These are phyloP conservation scores for Caenorhabditis sp. DNA, from an alignment of 2,888 invertebrate genomes.

Conservation along the genomic window DNA sequence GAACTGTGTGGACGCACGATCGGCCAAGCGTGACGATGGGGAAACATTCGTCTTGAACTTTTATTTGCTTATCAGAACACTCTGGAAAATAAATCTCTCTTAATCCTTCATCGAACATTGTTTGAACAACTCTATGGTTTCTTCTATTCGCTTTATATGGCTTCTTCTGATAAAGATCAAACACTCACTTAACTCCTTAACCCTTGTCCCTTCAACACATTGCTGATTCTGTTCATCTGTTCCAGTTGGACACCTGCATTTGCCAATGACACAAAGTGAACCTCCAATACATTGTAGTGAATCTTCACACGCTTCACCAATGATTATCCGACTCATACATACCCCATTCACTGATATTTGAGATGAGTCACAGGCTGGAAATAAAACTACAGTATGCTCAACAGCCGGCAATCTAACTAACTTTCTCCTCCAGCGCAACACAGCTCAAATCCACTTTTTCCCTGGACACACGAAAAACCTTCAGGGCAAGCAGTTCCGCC, in stretches of 20 bases:
- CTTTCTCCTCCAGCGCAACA: constrained; percentile 59
- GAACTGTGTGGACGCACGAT: constrained; percentile 44
- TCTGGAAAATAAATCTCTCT: no score
- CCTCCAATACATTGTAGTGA: constrained; percentile 48
- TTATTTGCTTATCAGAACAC: constrained; percentile 46
- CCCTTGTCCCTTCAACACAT: constrained; percentile 22
- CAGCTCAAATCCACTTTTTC: constrained; percentile 51
- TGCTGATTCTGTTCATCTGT: constrained; percentile 45
- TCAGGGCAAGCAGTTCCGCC: constrained; percentile 55
- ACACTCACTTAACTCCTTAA: constrained; percentile 18
- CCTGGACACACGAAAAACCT: constrained; percentile 57
- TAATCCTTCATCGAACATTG: no score
- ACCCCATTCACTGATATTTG: constrained; percentile 55
- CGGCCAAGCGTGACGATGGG: constrained; percentile 48
- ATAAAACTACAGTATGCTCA: neutral
- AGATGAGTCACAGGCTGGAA: constrained; percentile 52
- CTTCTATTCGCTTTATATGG: no score
- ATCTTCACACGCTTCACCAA: constrained; percentile 48
- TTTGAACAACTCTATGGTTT: no score
- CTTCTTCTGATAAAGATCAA: no score
- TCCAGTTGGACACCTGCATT: constrained; percentile 41
- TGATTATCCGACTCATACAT: constrained; percentile 42
- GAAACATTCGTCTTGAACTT: constrained; percentile 51
- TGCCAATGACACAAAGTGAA: constrained; percentile 34
- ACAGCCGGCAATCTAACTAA: constrained; percentile 8